Base-by-base conservation (phyloP, 2,888 invertebrate species). In the Heliconius hortense region DNA sequence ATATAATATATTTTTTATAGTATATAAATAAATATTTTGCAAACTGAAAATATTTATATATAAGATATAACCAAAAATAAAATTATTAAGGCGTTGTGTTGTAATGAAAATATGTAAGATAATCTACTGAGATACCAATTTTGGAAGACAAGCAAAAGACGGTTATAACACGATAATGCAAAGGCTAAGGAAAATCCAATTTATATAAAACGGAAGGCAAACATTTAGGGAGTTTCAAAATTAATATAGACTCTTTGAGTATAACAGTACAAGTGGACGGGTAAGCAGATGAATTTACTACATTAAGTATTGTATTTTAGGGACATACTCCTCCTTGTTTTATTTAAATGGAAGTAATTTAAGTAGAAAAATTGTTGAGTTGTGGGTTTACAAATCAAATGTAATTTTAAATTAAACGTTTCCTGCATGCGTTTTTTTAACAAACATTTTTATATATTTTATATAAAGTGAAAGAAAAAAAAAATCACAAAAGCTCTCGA, bases 111-210 rank as follows among this genome's bases (percentile, higher is more conserved):
- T 60, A 39, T 60, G 59, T 59, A 60, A 70, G 59, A 70, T 70
- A 70, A 70, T 70, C 70, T 60, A 60, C 70, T 60, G 24, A 70
- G 70, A 59, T 70, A 70, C 70, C 70, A 70, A 70, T 70, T 70
- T 70, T 60, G 24, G 59, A 70, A 70, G 70, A 70, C 70, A 70
- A 70, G 70, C 70, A 39, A 60, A 70, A 70, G 70, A 70, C 70
- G 70, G 70, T 70, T 70, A 70, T 70, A 60, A 70, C 59, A 70
- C 59, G 59, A 70, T 70, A 70, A 70, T 70, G 70, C 59, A 39
- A 70, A 70, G 70, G 59, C 71, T 71, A 60, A 71, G 71, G 60
- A 71, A 71, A 71, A 71, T 71, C 26, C 71, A 71, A 71, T 71
- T 71, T 71, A 71, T 71, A 60, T 71, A 71, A 71, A 71, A 71